Evolutionary conservation across 2,797 vertebrate genomes (phyloP).

Genomic region (Catostomus latipinnis): DNA sequence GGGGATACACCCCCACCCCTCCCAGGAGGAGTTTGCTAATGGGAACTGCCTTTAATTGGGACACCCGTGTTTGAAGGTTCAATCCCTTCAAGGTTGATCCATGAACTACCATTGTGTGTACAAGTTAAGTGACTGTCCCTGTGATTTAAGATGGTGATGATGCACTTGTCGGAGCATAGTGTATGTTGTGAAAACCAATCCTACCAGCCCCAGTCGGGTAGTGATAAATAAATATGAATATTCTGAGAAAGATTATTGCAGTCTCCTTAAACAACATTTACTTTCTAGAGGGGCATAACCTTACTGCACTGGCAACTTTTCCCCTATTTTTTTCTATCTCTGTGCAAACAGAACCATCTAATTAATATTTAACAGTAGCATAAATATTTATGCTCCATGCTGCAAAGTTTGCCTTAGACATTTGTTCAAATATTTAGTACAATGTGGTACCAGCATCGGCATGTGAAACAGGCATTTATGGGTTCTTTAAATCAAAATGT

Average conservation of each 20-base stretch:
- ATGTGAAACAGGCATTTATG: constrained; percentile 16
- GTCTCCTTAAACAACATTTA: constrained; percentile 35
- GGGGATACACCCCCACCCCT: too few species aligned
- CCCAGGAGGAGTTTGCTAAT: too few species aligned
- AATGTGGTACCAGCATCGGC: constrained; percentile 3
- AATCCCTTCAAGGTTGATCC: too few species aligned
- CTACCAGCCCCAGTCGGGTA: not conserved
- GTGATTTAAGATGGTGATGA: not conserved
- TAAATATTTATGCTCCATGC: constrained; percentile 46
- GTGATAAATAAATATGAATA: not conserved
- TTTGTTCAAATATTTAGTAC: constrained; percentile 34
- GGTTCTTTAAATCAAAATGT: constrained; percentile 6
- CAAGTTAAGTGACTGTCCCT: not conserved
- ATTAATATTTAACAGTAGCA: constrained; percentile 49
- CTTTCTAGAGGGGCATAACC: constrained; percentile 14
- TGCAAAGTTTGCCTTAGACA: constrained; percentile 33
- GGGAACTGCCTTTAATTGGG: too few species aligned
- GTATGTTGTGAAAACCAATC: not conserved
- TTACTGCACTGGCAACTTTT: constrained; percentile 7
- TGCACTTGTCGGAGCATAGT: not conserved
- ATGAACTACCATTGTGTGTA: too few species aligned
- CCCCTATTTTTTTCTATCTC: constrained; percentile 2
- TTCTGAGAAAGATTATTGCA: not conserved
- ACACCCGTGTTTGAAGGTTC: too few species aligned
- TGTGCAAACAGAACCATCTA: constrained; percentile 11